A percentile compares a stretch with the other conserved stretches of the same genome.
These are phyloP conservation scores for Pocillopora meandrina DNA, from an alignment of 92 coral and sea anemone genomes.

Conservation along the genomic window DNA sequence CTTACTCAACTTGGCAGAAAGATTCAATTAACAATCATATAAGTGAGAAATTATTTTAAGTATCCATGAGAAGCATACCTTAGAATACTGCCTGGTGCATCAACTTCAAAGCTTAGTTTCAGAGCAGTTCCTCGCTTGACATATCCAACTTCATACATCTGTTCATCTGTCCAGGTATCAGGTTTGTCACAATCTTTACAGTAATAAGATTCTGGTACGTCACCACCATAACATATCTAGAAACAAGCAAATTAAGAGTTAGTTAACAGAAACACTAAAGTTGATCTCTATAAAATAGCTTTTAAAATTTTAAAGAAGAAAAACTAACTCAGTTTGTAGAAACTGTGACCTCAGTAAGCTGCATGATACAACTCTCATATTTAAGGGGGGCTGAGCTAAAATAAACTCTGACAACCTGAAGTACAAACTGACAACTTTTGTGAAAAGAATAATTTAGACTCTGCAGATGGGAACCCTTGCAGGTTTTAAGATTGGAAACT, in stretches of 20 bases:
- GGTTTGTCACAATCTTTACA: slow-evolving; percentile 27
- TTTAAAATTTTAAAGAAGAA: neutral
- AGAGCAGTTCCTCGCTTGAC: slow-evolving; percentile 81
- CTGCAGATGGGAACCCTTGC: no score
- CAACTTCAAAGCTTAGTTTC: slow-evolving; percentile 68
- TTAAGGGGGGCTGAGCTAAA: neutral
- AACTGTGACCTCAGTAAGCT: no score
- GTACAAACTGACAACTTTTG: no score
- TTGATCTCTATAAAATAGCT: neutral
- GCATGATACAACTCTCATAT: no score
- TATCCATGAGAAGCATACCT: slow-evolving; percentile 40
- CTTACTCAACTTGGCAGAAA: no score
- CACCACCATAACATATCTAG: slow-evolving; percentile 88
- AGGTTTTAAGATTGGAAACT: neutral
- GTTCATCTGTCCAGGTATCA: slow-evolving; percentile 44
- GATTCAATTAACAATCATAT: no score
- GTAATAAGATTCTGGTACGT: slow-evolving; percentile 69
- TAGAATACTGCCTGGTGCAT: slow-evolving; percentile 66
- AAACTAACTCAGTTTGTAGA: no score
- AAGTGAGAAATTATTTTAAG: neutral
- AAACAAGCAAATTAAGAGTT: neutral
- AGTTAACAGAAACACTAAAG: neutral
- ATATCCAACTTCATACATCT: slow-evolving; percentile 54
- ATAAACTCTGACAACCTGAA: neutral
- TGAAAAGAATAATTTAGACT: no score